Evolutionary conservation across 2,113 vertebrate species (phyloP), one percentile per base, ranked within the genome.

Genomic region (Microcebus lehilahytsara): DNA sequence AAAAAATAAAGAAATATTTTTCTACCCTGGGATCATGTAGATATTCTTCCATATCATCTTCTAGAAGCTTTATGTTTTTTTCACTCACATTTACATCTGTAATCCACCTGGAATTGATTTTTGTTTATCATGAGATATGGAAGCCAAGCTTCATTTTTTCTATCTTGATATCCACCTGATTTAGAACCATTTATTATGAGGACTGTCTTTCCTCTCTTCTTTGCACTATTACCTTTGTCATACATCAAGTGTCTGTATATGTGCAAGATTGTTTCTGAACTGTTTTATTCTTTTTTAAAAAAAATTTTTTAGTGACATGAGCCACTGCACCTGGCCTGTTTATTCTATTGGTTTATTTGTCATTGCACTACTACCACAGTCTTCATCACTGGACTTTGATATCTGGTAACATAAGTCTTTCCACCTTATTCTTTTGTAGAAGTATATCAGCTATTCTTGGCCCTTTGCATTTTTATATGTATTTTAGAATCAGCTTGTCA

Each of bases 261-360:
- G 56, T 91, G 13, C 27, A 46, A 96, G 51, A 85, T 79, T 91
- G 27, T 87, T 96, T 96, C n/a, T 89, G 60, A 95, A 89, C 3
- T 49, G 34, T 88, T 88, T 93, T 87, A 51, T 95, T 92, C 37
- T 89, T 62, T 62, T 62, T 60, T 25, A 3, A 27, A 62, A 62
- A 62, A 62, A 62, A 12, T 27, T 62, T 27, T 56, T 56, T 56
- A 56, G 17, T 19, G 17, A 56, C 53, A 56, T 64, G 62, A 64
- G 62, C 27, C 27, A 64, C 62, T 12, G 10, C 25, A 30, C 62
- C 62, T 30, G 27, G 62, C 62, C 3, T 69, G 34, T 88, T 93
- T 87, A n/a, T 85, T 93, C 9, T 88, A n/a, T 71, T 93, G 58
- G 53, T 94, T 34, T 89, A n/a, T 92, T 92, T 95, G 53, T 91